Evolutionary conservation across 2,888 invertebrate species (phyloP), one percentile per base, ranked within the genome.

Genomic region (Thecocarcelia acutangulata): DNA sequence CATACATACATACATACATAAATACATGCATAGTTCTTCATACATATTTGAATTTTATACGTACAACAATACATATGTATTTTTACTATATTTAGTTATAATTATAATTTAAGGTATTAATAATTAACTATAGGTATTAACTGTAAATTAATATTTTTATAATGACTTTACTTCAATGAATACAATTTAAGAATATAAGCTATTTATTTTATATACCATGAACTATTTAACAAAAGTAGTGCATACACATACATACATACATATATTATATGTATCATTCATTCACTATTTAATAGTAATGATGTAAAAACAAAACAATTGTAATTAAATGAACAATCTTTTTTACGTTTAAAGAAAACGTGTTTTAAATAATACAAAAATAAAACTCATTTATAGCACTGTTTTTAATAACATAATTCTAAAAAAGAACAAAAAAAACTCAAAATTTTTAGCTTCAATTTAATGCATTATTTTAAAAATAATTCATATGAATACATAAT

Each of bases 151-250:
- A 58, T 78, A 44, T 78, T 72, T 78, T 64, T 61, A 70, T 42
- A 59, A 69, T 28, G 52, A 52, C 24, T 61, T 72, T 52, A 54
- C n/a, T 54, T 33, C 44, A 12, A 52, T 28, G 52, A 13, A 42
- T 42, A 52, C 13, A 42, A 44, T 59, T 76, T 72, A 72, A 44
- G 70, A 44, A 66, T 44, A 78, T 72, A 24, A 72, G 58, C 58
- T 72, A 72, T 78, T 78, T 78, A 78, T 78, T 78, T 72, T 66
- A 72, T 59, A 78, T 78, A 78, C 77, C 50, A 78, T 58, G 42
- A 72, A 66, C 48, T 64, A 70, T 63, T 77, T 69, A 69, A 69
- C 48, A 61, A 61, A 54, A 58, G 46, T 13, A 50, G 8, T 28
- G 44, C 42, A 56, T 76, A 69, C 44, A 13, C 28, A n/a, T 64